phyloP scores from a whole-genome alignment of 2,113 vertebrate species.

The Macrotis lagotis region DNA sequence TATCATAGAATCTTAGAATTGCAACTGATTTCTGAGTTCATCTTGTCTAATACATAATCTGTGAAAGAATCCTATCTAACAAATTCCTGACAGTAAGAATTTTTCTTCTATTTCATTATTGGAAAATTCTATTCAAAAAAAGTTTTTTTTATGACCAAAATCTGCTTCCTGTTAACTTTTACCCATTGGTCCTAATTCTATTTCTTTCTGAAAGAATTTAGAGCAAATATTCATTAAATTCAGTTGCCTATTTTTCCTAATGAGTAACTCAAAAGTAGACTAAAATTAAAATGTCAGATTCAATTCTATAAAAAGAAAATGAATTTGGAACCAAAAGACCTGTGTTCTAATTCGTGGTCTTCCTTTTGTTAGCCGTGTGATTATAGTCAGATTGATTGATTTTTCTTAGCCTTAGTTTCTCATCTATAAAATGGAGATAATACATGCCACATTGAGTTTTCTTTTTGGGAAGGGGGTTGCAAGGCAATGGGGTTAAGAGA shows the following conservation, averaged over 20 bases:
- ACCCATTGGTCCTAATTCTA: constrained; percentile 8
- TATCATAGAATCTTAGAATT: background rate
- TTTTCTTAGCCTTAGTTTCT: background rate
- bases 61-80: background rate
- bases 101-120: background rate
- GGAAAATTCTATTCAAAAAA: background rate
- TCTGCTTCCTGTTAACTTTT: background rate
- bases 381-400: background rate
- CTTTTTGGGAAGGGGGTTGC: too few species aligned
- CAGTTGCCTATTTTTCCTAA: background rate
- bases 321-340: background rate
- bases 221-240: background rate
- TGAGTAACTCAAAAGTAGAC: background rate
- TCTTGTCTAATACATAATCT: background rate
- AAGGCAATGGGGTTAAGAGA: too few species aligned
- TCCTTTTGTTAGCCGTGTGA: background rate
- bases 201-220: background rate
- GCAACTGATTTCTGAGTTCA: background rate
- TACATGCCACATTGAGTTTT: too few species aligned
- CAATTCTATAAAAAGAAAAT: background rate
- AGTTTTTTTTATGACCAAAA: constrained; percentile 13
- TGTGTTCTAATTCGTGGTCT: background rate
- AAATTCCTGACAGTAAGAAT: background rate
- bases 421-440: background rate
- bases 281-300: background rate